Percentiles rank a stretch among this genome's conserved stretches.
These are phyloP conservation scores for Hermodice carunculata DNA, from an alignment of 2,888 invertebrate species.

Conservation along the genomic window DNA sequence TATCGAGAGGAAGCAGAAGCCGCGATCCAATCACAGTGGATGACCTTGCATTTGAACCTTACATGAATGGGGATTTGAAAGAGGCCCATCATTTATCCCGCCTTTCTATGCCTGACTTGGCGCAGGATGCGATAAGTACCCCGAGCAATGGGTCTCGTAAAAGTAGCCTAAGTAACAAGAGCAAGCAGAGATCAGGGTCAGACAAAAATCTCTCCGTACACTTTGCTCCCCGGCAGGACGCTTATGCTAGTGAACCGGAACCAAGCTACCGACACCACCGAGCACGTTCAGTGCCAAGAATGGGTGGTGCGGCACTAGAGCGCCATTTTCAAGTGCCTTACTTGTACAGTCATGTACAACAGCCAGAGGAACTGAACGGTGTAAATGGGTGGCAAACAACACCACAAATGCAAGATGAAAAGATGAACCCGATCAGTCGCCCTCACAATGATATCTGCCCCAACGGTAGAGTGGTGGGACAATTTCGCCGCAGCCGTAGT, in stretches of 20 bases:
- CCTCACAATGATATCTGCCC: too few relatives aligned
- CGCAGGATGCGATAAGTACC: constrained; percentile 1
- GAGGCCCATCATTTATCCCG: too few relatives aligned
- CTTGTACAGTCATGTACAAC: too few relatives aligned
- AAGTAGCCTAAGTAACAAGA: constrained; percentile 41
- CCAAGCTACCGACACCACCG: neutral
- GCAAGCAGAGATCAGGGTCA: constrained; percentile 46
- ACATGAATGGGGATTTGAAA: too few relatives aligned
- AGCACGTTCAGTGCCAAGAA: constrained; percentile 14
- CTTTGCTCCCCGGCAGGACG: constrained; percentile 31
- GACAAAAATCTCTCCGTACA: constrained; percentile 61
- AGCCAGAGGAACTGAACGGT: too few relatives aligned
- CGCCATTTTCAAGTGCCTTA: too few relatives aligned
- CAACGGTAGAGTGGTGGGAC: constrained; percentile 40
- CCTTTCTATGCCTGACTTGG: constrained; percentile 68
- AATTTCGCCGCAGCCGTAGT: constrained; percentile 22
- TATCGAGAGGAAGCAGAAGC: constrained; percentile 1
- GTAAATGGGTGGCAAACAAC: too few relatives aligned
- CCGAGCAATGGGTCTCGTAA: constrained; percentile 43
- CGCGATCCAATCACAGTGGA: neutral
- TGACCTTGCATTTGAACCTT: too few relatives aligned
- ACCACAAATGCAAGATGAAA: neutral
- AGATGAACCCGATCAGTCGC: constrained; percentile 64
- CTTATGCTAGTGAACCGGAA: constrained; percentile 11
- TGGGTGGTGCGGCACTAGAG: too few relatives aligned